Evolutionary conservation across 2,797 vertebrate species (phyloP), one percentile per base, ranked within the genome.

Genomic region (Gallirallus australis): DNA sequence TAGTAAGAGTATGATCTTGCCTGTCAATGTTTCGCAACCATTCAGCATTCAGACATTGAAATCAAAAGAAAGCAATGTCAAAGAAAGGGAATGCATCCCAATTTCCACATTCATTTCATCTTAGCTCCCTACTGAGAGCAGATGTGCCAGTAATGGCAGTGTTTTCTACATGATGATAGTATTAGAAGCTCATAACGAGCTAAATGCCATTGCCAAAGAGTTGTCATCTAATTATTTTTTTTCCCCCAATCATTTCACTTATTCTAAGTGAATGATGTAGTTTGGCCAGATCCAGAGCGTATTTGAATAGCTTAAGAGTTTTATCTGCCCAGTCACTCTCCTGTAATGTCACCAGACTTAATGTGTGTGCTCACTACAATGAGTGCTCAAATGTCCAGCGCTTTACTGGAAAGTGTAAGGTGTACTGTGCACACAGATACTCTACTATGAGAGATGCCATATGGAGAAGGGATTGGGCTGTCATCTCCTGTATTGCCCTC

Each of bases 141-240:
- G 64, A 75, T 68, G 73, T 91, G 64, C 56, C 84, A 86, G 57
- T 80, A 83, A 64, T 35, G 45, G 39, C 23, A 71, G 48, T 14
- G n/a, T 35, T 80, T 86, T 66, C 48, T 86, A 86, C 59, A 45
- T 27, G 53, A 48, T 61, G 20, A 21, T 65, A 65, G 37, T 66
- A 86, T 80, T 82, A 93, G 77, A 47, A 80, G 31, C 45, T 82
- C 21, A 37, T 86, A 66, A 90, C 3, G 7, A 93, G 54, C 50
- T 76, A 53, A 70, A 63, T 15, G n/a, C 37, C 6, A 37, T 28
- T 82, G 88, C 88, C 76, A 56, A 70, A 66, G 28, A 66, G 13
- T 53, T 75, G 80, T 73, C 57, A 71, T 53, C 24, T 48, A 20
- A 17, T 7, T 56, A 72, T 71, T 75, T 79, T 66, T 17, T 11